A percentile compares a stretch with the other conserved stretches of the same genome.
Conservation (phyloP, 2,888 invertebrate species). For the Cryptus viduatorius region DNA sequence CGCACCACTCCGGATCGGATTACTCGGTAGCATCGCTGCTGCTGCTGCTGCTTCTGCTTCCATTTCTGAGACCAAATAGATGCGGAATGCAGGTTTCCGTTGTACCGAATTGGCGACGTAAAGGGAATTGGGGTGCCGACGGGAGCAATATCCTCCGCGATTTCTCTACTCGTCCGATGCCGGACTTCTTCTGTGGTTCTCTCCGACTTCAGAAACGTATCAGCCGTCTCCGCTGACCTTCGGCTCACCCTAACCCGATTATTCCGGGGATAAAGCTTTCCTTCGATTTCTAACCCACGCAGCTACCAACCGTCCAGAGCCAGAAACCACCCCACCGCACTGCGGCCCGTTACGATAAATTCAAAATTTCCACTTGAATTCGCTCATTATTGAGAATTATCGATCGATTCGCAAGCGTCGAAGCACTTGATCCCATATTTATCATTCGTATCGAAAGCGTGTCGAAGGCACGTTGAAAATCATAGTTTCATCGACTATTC, state of each 20-base stretch:
- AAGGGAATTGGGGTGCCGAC: conserved; percentile 73
- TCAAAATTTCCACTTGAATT: conserved; percentile 32
- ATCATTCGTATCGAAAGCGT: too few relatives aligned
- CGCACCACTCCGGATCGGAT: conserved; percentile 76
- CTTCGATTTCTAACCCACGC: conserved; percentile 24
- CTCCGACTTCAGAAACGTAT: conserved; percentile 33
- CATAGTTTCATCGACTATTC: neutral
- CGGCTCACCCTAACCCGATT: conserved; percentile 60
- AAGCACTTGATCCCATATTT: conserved; percentile 10
- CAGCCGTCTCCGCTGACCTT: conserved; percentile 48
- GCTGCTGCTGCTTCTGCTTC: conserved; percentile 26
- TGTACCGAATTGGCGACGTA: conserved; percentile 78
- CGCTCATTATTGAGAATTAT: conserved; percentile 38
- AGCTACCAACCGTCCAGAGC: conserved; percentile 14
- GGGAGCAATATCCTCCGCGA: conserved; percentile 9
- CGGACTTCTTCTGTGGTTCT: conserved; percentile 9
- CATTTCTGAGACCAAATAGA: conserved; percentile 48
- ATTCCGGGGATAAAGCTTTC: conserved; percentile 62
- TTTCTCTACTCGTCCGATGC: conserved; percentile 26
- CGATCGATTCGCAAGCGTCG: conserved; percentile 9
- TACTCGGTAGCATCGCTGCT: conserved; percentile 77
- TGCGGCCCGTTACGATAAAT: conserved; percentile 32
- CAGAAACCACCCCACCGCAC: conserved; percentile 24
- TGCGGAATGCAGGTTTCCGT: conserved; percentile 78
- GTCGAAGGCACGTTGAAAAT: too few relatives aligned